Evolutionary conservation across 2,797 vertebrate genomes (phyloP), one percentile per base, ranked within the genome.

Genomic region (Cryptoblepharus egeriae): DNA sequence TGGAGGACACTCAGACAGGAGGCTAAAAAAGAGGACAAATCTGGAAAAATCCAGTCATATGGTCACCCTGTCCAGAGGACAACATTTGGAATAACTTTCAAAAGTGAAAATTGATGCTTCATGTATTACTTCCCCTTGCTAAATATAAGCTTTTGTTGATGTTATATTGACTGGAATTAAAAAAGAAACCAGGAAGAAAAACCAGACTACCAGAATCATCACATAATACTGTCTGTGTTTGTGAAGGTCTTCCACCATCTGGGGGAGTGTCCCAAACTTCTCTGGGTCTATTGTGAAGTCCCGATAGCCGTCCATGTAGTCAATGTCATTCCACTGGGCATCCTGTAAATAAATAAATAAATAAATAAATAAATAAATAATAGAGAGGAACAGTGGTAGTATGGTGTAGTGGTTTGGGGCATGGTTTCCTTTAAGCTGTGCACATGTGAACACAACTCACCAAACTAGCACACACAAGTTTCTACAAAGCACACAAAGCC

Each of bases 281-380:
- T 86, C 55, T 0, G 96, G 63, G 84, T 98, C 96, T 0, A 92
- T 87, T 2, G 97, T 97, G 92, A 98, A 98, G 90, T 98, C 97
- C 81, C 96, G 90, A 30, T 92, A 94, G 0, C 88, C 85, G 0
- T 97, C 95, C 97, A 98, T 98, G 94, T 98, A 98, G 93, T 98
- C 98, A 0, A 98, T 97, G 68, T 98, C 98, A 63, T 98, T 98
- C 98, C 97, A 98, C 91, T 98, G 97, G 0, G 93, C 97, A 28
- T 98, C 97, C 97, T 98, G 89, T 0, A 0, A 80, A 65, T n/a
- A 80, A 67, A 77, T 49, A 83, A 6, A 12, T 35, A 12, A 20
- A n/a, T 0, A 0, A 80, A 65, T n/a, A 80, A 67, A 77, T 49
- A 83, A 6, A 12, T 35, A 12, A 20, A n/a, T n/a, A 24, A 18